Evolutionary conservation across 2,888 invertebrate genomes (phyloP).

Genomic region (Nephrotoma guestfalica): DNA sequence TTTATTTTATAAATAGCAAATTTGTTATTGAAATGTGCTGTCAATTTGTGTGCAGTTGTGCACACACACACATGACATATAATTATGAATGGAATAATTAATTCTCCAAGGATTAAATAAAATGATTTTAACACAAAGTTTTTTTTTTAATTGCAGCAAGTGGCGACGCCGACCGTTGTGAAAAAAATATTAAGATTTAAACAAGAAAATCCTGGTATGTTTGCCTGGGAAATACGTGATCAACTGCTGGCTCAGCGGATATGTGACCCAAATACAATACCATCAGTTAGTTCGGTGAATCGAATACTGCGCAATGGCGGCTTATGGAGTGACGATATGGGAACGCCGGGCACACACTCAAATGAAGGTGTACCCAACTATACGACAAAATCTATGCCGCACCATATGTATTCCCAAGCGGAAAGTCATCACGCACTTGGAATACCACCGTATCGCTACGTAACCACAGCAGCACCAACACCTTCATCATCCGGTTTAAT

Average conservation of each 20-base stretch:
- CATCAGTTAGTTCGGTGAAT: constrained; percentile 90
- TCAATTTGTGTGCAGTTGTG: background rate
- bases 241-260: constrained; percentile 77
- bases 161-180: constrained; percentile 89
- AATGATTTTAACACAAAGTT: background rate
- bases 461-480: background rate
- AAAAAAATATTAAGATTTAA: constrained; percentile 88
- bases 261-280: constrained; percentile 81
- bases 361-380: background rate
- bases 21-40: background rate
- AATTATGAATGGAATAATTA: background rate
- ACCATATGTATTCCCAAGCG: background rate
- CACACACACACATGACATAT: background rate
- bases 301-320: constrained; percentile 81
- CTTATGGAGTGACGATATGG: constrained; percentile 55
- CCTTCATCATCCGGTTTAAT: background rate
- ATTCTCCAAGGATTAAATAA: background rate
- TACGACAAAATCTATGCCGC: background rate
- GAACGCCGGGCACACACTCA: constrained; percentile 9
- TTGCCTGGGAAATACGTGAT: constrained; percentile 94
- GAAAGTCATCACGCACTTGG: background rate
- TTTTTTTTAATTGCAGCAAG: constrained; percentile 55
- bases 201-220: constrained; percentile 90
- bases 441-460: constrained; percentile 1
- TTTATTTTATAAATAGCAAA: background rate